Evolutionary conservation across 2,888 invertebrate genomes (phyloP).

Genomic region (Schizotus pectinicornis): DNA sequence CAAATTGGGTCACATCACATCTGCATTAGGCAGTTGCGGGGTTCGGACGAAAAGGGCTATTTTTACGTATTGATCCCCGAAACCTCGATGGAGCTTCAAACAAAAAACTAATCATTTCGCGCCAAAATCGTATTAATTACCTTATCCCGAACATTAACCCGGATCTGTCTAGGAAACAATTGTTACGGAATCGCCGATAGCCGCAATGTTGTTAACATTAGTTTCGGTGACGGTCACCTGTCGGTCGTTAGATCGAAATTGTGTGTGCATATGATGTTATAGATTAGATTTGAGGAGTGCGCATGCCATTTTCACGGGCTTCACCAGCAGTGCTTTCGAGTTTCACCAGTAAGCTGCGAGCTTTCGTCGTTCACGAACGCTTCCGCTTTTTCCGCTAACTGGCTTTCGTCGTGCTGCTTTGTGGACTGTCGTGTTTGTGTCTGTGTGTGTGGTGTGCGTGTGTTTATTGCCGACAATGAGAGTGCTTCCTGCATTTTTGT

Average conservation of each 20-base stretch:
- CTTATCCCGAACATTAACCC: too few species aligned
- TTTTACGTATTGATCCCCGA: not conserved
- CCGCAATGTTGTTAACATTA: constrained; percentile 27
- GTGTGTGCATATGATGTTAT: constrained; percentile 53
- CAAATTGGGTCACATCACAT: too few species aligned
- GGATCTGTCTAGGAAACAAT: too few species aligned
- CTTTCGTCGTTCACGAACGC: constrained; percentile 44
- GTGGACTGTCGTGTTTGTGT: constrained; percentile 5
- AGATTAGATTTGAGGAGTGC: constrained; percentile 57
- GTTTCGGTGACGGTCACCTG: constrained; percentile 28
- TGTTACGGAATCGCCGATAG: constrained; percentile 4
- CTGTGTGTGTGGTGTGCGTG: constrained; percentile 14
- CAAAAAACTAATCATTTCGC: not conserved
- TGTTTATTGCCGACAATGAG: constrained; percentile 5
- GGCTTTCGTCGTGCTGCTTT: constrained; percentile 22
- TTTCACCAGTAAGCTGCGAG: constrained; percentile 52
- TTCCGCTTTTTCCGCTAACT: constrained; percentile 21
- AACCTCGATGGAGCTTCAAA: not conserved
- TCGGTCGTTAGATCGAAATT: constrained; percentile 42
- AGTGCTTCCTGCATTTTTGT: not conserved
- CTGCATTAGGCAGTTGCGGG: not conserved
- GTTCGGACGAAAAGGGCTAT: not conserved
- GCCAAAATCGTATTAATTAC: too few species aligned
- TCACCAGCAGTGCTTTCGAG: constrained; percentile 44
- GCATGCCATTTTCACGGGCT: constrained; percentile 53